Evolutionary conservation across 2,888 invertebrate species (phyloP).

Genomic region (Volucella inanis): DNA sequence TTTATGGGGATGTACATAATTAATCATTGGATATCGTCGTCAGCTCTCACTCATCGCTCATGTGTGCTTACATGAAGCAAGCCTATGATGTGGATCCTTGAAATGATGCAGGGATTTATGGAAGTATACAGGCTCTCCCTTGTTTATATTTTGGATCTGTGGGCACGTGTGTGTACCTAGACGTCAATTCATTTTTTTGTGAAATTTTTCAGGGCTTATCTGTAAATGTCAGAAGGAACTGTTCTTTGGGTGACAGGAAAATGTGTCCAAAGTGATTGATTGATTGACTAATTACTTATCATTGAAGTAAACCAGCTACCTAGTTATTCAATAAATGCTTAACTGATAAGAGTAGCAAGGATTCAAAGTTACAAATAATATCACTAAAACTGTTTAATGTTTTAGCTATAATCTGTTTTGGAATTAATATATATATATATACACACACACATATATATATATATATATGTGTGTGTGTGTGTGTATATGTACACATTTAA

Average conservation of each 20-base stretch:
- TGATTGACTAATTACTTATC: slow-evolving; percentile 74
- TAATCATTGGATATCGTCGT: slow-evolving; percentile 63
- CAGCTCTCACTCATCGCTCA: slow-evolving; percentile 59
- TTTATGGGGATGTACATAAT: slow-evolving; percentile 23
- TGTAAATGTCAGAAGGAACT: slow-evolving; percentile 39
- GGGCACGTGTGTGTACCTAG: slow-evolving; percentile 48
- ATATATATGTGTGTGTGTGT: too few species aligned
- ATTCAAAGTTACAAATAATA: too few species aligned
- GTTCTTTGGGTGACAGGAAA: slow-evolving; percentile 36
- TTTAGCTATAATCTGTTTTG: too few species aligned
- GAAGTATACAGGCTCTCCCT: slow-evolving; percentile 25
- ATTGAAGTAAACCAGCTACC: slow-evolving; percentile 62
- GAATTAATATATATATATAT: too few species aligned
- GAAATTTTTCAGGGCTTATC: slow-evolving; percentile 58
- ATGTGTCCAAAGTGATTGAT: slow-evolving; percentile 72
- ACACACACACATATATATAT: too few species aligned
- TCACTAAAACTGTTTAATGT: too few species aligned
- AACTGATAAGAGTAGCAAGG: slow-evolving; percentile 4
- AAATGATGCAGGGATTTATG: slow-evolving; percentile 34
- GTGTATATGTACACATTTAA: too few species aligned
- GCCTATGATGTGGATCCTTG: slow-evolving; percentile 8
- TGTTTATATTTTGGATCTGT: slow-evolving; percentile 31
- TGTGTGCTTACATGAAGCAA: background rate
- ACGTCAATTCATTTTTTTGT: slow-evolving; percentile 12
- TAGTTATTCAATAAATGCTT: slow-evolving; percentile 62